Conservation (phyloP, 2,797 vertebrate species). For the Parauchenoglanis ngamensis region DNA sequence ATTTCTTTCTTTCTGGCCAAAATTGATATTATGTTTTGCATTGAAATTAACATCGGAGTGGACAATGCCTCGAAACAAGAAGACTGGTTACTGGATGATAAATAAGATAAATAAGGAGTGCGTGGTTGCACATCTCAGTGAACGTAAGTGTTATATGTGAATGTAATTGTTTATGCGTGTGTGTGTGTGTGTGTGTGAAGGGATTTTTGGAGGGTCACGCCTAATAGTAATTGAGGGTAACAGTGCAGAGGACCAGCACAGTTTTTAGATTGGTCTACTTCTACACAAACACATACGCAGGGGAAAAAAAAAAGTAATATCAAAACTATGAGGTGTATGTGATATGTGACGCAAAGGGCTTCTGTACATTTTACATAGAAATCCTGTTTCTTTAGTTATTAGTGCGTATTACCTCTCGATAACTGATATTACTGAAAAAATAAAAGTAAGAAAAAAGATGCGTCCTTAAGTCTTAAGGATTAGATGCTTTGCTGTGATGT, state of each 20-base stretch:
- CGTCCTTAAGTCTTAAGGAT: conserved; percentile 64
- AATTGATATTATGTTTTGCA: conserved; percentile 59
- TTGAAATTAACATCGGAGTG: conserved; percentile 77
- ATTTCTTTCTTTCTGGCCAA: conserved; percentile 17
- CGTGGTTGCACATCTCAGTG: conserved; percentile 20
- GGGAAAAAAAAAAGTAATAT: conserved; percentile 55
- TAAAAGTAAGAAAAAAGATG: conserved; percentile 59
- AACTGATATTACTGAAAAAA: conserved; percentile 72
- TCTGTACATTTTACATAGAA: conserved; percentile 98
- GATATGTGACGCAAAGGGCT: conserved; percentile 90
- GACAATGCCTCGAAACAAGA: conserved; percentile 74
- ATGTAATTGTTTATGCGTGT: not conserved
- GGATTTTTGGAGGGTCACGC: conserved; percentile 9
- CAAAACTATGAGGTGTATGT: conserved; percentile 81
- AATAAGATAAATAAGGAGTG: conserved; percentile 18
- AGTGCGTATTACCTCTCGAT: conserved; percentile 73
- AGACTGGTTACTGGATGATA: conserved; percentile 56
- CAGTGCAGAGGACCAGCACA: conserved; percentile 52
- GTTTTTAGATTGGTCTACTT: conserved; percentile 65
- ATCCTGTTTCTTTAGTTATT: conserved; percentile 87
- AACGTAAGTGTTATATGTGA: conserved; percentile 45
- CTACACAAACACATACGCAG: conserved; percentile 90
- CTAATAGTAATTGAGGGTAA: conserved; percentile 55
- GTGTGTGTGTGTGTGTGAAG: not conserved
- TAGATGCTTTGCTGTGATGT: conserved; percentile 66